Conservation (phyloP, 2,888 invertebrate species). For the Oscheius sp. region DNA sequence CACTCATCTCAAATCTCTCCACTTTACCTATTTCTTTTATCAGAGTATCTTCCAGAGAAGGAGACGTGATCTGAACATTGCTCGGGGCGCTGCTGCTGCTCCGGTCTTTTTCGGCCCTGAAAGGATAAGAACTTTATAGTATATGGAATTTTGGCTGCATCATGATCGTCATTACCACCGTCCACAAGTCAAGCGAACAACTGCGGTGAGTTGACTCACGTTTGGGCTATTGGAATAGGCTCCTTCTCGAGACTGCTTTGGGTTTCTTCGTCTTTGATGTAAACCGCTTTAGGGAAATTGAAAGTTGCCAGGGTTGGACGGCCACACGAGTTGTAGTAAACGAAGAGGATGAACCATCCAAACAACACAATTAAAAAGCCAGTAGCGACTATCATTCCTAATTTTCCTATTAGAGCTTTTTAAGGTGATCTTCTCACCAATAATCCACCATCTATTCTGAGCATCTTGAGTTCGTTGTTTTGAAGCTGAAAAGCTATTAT, state of each 20-base stretch:
- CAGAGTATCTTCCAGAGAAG: constrained; percentile 24
- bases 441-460: constrained; percentile 25
- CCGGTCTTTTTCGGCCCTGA: constrained; percentile 10
- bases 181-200: constrained; percentile 51
- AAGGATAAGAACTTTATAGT: constrained; percentile 5
- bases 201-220: constrained; percentile 40
- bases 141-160: constrained; percentile 58
- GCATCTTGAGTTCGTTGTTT: not conserved
- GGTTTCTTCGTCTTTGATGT: constrained; percentile 26
- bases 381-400: constrained; percentile 14
- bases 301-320: constrained; percentile 15
- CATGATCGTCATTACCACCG: constrained; percentile 55
- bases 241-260: constrained; percentile 1
- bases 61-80: constrained; percentile 8
- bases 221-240: not conserved
- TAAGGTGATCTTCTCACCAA: not conserved
- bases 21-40: not conserved
- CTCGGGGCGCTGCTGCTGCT: not conserved
- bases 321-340: constrained; percentile 45
- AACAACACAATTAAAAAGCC: constrained; percentile 37
- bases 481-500: constrained; percentile 13
- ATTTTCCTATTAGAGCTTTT: not conserved
- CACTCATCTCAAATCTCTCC: not conserved
- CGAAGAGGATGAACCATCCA: constrained; percentile 47
- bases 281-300: constrained; percentile 6